Evolutionary conservation across 2,888 invertebrate genomes (phyloP), one percentile per base, ranked within the genome.

Genomic region (Lepidocyrtinus sp.): DNA sequence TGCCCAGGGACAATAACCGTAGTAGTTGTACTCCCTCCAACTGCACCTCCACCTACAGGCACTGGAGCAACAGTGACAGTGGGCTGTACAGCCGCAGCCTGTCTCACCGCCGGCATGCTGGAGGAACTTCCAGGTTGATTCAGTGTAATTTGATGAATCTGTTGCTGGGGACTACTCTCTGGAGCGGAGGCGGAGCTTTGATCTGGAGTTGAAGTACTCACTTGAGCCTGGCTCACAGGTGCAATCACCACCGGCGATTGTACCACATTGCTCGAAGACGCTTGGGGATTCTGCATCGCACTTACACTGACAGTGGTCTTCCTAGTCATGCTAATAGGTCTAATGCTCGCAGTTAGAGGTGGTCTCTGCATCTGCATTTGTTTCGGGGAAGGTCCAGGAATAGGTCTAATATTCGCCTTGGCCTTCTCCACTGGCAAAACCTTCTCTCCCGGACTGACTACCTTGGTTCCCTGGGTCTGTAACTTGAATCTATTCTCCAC

Each of bases 401-500:
- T 96, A 0, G 97, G 97, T 88, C 96, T 96, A 61, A 97, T 97
- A 88, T 97, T 97, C 2, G 97, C 97, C 0, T 96, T 97, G 0
- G 94, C 91, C 91, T 1, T 90, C 71, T 46, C 83, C 69, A 78
- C 83, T 5, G 62, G 83, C 17, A 61, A 46, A 2, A 62, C 85
- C 72, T 79, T 79, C 22, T 79, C 79, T n/a, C n/a, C n/a, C 1
- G 79, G 79, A 62, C 81, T 82, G 1, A 68, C 72, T 25, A 78
- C 82, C 26, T 82, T 50, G 1, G 82, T n/a, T 1, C 74, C 81
- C 59, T 85, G 86, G n/a, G 81, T 85, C 25, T 85, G 85, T 21
- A 84, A 36, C 72, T 88, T 88, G 65, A 87, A 79, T 25, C 87
- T 87, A 70, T 88, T 87, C 71, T 88, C 87, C 5, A 87, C 64